These are phyloP conservation scores for Yponomeuta cagnagella DNA, from an alignment of 2,888 invertebrate species.

Conservation along the genomic window DNA sequence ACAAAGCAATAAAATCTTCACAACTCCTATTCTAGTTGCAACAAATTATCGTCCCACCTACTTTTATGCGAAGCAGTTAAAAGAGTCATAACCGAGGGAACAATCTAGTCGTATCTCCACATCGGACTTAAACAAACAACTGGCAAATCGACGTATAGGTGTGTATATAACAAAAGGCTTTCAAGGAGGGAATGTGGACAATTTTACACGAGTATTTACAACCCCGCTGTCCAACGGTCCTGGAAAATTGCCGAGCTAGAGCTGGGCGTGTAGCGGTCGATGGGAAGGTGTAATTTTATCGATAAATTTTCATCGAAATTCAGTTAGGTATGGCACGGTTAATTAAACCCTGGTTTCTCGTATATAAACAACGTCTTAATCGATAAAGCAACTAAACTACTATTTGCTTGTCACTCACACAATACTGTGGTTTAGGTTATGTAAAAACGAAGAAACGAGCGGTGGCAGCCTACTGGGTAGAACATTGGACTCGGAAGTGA, in stretches of 20 bases:
- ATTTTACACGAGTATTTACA: slow-evolving; percentile 76
- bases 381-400: no score
- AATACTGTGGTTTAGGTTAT: no score
- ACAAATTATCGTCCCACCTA: not conserved
- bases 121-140: slow-evolving; percentile 3
- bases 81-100: not conserved
- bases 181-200: slow-evolving; percentile 69
- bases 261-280: slow-evolving; percentile 26
- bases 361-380: no score
- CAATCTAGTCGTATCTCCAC: not conserved
- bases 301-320: not conserved
- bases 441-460: no score
- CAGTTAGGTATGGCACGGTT: no score
- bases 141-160: slow-evolving; percentile 11
- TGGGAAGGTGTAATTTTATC: slow-evolving; percentile 25
- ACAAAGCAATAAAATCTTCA: not conserved
- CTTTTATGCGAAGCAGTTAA: not conserved
- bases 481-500: no score
- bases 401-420: no score
- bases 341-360: no score
- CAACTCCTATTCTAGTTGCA: not conserved
- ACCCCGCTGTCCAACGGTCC: slow-evolving; percentile 74
- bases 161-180: slow-evolving; percentile 63
- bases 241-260: slow-evolving; percentile 56
- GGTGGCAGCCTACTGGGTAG: no score